phyloP scores from a whole-genome alignment of 2,888 invertebrate species.

The Drosophila kambysellisi region DNA sequence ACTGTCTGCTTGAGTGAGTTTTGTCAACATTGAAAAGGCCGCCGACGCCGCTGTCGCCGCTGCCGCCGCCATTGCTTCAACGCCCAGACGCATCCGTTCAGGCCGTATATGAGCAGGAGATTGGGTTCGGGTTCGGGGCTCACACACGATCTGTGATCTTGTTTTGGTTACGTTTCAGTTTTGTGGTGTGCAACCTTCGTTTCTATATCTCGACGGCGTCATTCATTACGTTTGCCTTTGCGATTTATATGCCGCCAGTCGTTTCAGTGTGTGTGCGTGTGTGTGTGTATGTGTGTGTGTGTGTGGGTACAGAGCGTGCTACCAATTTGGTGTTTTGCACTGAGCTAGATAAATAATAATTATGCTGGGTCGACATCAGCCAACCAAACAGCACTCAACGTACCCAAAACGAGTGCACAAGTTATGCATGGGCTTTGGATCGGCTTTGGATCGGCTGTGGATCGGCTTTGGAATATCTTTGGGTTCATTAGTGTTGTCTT shows the following conservation, averaged over 20 bases:
- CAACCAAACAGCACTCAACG: conserved; percentile 47
- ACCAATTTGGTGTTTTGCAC: conserved; percentile 72
- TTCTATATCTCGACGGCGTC: conserved; percentile 65
- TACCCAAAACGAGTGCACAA: conserved; percentile 62
- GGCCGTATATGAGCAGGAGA: conserved; percentile 6
- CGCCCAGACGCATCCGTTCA: conserved; percentile 79
- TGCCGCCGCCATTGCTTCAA: conserved; percentile 49
- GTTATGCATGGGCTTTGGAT: conserved; percentile 43
- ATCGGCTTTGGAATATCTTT: conserved; percentile 69
- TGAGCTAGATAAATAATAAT: conserved; percentile 77
- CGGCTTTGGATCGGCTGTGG: conserved; percentile 44
- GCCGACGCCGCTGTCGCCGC: conserved; percentile 31
- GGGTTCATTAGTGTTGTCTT: conserved; percentile 72
- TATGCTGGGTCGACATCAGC: conserved; percentile 66
- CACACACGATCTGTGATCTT: conserved; percentile 57
- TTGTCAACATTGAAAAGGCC: conserved; percentile 75
- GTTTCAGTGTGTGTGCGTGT: conserved; percentile 12
- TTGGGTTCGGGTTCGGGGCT: neutral
- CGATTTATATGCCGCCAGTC: conserved; percentile 72
- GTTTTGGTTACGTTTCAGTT: conserved; percentile 56
- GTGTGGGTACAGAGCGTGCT: conserved; percentile 74
- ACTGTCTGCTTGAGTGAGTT: conserved; percentile 66
- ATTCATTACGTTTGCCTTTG: conserved; percentile 78
- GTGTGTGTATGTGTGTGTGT: conserved; percentile 16
- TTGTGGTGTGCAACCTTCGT: conserved; percentile 69